These are phyloP conservation scores for Acromyrmex heyeri DNA, from an alignment of 1,140 invertebrate genomes.

Conservation along the genomic window DNA sequence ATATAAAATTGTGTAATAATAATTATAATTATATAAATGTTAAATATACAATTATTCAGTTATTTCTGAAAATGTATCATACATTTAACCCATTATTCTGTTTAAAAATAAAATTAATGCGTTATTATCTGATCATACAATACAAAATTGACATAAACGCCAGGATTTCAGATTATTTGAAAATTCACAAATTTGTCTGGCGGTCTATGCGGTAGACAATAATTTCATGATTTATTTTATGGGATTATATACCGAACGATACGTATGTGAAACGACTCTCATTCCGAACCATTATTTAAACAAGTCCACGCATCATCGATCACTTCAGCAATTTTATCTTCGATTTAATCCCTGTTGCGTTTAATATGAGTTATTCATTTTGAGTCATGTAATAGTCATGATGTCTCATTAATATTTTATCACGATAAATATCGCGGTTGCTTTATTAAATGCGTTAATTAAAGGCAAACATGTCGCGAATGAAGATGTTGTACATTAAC, in stretches of 20 bases:
- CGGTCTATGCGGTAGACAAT: neutral
- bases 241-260: conserved; percentile 3
- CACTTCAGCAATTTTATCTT: conserved; percentile 49
- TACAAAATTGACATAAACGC: conserved; percentile 5
- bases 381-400: conserved; percentile 31
- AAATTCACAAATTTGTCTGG: conserved; percentile 13
- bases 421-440: conserved; percentile 27
- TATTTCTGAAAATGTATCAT: conserved; percentile 4
- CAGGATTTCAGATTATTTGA: neutral
- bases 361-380: conserved; percentile 43
- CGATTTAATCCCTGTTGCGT: conserved; percentile 51
- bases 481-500: conserved; percentile 30
- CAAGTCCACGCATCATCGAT: conserved; percentile 22
- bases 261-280: neutral
- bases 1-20: neutral
- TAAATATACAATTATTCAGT: neutral
- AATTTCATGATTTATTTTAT: conserved; percentile 38
- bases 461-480: conserved; percentile 35
- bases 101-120: conserved; percentile 32
- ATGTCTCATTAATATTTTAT: conserved; percentile 50
- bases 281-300: conserved; percentile 31
- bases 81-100: neutral
- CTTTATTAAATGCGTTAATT: conserved; percentile 56
- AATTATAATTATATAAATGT: conserved; percentile 1
- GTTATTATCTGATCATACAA: neutral